phyloP scores from a whole-genome alignment of 2,888 invertebrate species.

The Calameuta filiformis region DNA sequence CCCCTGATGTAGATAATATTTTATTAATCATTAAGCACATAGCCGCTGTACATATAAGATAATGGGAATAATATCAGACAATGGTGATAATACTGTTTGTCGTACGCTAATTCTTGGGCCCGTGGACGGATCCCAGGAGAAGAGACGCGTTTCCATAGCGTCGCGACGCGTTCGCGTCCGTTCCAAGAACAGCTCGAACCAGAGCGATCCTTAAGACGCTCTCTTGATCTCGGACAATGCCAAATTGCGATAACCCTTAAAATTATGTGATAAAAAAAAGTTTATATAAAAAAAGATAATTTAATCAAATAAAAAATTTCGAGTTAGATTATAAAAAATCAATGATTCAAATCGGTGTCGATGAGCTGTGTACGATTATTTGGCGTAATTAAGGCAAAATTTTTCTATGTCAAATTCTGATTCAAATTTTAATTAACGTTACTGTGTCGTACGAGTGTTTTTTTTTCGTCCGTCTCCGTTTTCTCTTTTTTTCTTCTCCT shows the following conservation, averaged over 20 bases:
- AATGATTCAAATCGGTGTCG: background rate
- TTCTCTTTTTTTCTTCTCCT: background rate
- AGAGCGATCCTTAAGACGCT: background rate
- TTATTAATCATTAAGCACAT: constrained; percentile 62
- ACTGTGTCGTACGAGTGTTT: accelerated
- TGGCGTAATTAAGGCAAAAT: background rate
- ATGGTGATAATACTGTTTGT: constrained; percentile 56
- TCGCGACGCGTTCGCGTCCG: background rate
- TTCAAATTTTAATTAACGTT: background rate
- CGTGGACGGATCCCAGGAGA: background rate
- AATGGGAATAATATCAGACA: constrained; percentile 59
- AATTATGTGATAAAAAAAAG: background rate
- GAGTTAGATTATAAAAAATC: too few relatives aligned
- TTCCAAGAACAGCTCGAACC: background rate
- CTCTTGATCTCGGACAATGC: background rate
- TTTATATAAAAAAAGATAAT: too few relatives aligned
- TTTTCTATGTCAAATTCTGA: background rate
- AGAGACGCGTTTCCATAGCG: background rate
- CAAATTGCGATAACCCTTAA: background rate
- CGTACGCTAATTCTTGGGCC: constrained; percentile 49
- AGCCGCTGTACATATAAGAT: constrained; percentile 54
- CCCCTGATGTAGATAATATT: constrained; percentile 54
- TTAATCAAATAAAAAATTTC: too few relatives aligned
- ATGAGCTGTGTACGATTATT: background rate
- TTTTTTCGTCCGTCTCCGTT: background rate